phyloP scores from a whole-genome alignment of 2,113 vertebrate species.

The Motacilla tschutschensis region DNA sequence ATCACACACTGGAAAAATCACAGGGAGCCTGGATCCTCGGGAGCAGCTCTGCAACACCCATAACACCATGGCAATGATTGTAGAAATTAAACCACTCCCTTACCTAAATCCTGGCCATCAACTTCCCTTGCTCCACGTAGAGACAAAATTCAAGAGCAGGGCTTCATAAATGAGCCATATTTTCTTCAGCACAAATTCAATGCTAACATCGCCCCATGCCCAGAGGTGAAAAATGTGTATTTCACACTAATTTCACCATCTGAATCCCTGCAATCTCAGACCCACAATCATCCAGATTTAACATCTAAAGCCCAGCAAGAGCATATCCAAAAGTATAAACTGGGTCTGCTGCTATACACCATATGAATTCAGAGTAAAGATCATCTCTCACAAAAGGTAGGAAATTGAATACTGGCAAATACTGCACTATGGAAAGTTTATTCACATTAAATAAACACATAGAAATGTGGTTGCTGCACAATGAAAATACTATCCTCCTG shows the following conservation, averaged over 20 bases:
- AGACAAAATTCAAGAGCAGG: not conserved
- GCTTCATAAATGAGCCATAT: not conserved
- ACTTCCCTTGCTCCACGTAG: not conserved
- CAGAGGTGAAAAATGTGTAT: not conserved
- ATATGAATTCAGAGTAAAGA: not conserved
- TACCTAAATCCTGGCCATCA: not conserved
- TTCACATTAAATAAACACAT: not conserved
- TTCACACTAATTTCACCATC: not conserved
- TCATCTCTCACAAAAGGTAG: not conserved
- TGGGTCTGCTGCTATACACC: not conserved
- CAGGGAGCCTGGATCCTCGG: accelerated
- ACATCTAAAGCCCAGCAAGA: not conserved
- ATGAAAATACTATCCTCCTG: not conserved
- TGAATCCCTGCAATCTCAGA: not conserved
- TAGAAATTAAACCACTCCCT: not conserved
- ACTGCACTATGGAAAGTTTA: not conserved
- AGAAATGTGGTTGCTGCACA: not conserved
- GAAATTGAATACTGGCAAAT: not conserved
- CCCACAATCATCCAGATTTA: accelerated
- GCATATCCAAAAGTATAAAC: not conserved
- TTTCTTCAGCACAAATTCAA: not conserved
- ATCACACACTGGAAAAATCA: accelerated
- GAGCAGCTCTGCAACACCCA: not conserved
- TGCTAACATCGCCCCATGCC: not conserved
- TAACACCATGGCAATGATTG: accelerated